Percentiles rank a stretch among this genome's conserved stretches.
Evolutionary conservation across 2,113 vertebrate genomes (phyloP).

Genomic region (Sinocyclocheilus grahami): DNA sequence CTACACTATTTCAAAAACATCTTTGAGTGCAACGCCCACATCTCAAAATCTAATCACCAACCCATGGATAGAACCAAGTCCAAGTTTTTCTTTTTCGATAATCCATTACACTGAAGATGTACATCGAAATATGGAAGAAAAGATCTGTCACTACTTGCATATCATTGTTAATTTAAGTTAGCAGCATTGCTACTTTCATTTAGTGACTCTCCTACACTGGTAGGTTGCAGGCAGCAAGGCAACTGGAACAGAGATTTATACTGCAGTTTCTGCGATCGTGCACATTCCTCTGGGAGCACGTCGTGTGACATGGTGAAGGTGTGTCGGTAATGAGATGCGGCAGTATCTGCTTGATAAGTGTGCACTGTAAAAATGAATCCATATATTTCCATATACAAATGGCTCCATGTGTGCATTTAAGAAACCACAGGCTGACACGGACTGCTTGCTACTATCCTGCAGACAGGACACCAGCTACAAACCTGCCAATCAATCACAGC

Average conservation of each 20-base stretch:
- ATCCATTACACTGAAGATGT: background rate
- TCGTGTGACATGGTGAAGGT: background rate
- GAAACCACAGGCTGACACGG: slow-evolving; percentile 2
- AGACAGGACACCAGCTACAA: slow-evolving; percentile 29
- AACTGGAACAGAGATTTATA: background rate
- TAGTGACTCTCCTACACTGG: background rate
- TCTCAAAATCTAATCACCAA: background rate
- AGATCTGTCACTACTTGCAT: too few relatives aligned
- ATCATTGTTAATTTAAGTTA: background rate
- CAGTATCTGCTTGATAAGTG: slow-evolving; percentile 16
- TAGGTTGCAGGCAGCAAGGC: slow-evolving; percentile 8
- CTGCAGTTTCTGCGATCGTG: background rate
- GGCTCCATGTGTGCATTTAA: background rate
- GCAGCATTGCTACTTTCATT: background rate
- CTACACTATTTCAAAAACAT: too few relatives aligned
- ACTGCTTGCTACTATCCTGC: slow-evolving; percentile 19
- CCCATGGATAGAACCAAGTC: background rate
- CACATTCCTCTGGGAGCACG: background rate
- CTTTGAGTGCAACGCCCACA: background rate
- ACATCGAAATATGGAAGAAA: too few relatives aligned
- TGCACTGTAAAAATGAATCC: slow-evolving; percentile 18
- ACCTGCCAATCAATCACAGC: slow-evolving; percentile 41
- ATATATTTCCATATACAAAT: slow-evolving; percentile 35
- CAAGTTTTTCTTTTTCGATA: background rate
- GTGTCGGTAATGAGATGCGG: slow-evolving; percentile 3